These are phyloP conservation scores for Meloidogyne hapla DNA, from an alignment of 1,140 invertebrate species.

Conservation along the genomic window DNA sequence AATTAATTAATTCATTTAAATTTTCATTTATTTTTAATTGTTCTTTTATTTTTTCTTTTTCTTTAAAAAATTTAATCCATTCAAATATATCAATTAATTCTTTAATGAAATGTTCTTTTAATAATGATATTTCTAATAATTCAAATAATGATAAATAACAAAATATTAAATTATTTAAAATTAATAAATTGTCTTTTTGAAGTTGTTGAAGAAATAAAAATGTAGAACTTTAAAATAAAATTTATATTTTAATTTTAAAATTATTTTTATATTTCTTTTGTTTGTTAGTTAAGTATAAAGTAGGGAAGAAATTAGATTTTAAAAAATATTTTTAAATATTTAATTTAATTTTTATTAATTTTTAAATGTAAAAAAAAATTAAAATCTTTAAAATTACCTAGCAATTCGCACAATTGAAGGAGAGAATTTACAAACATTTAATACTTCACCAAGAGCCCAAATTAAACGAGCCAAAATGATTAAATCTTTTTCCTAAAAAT, in stretches of 20 bases:
- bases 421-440: constrained; percentile 1
- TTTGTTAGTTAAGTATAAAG: too few species aligned
- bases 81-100: constrained; percentile 8
- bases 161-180: constrained; percentile 14
- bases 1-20: constrained; percentile 7
- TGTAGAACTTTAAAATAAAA: background rate
- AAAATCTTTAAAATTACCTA: background rate
- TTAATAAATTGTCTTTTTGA: background rate
- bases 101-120: constrained; percentile 13
- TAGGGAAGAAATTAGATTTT: too few species aligned
- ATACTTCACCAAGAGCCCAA: constrained; percentile 7
- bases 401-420: constrained; percentile 18
- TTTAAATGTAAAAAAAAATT: too few species aligned
- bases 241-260: too few species aligned
- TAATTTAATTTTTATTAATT: too few species aligned
- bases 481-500: background rate
- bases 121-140: background rate
- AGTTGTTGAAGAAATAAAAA: constrained; percentile 10
- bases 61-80: constrained; percentile 5
- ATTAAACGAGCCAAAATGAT: background rate
- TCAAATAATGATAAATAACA: constrained; percentile 19
- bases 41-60: constrained; percentile 10
- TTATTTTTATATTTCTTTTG: too few species aligned
- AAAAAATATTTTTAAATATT: too few species aligned
- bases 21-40: constrained; percentile 2